Base-by-base conservation (phyloP, 2,888 invertebrate species). In the Mactromeris polynyma region DNA sequence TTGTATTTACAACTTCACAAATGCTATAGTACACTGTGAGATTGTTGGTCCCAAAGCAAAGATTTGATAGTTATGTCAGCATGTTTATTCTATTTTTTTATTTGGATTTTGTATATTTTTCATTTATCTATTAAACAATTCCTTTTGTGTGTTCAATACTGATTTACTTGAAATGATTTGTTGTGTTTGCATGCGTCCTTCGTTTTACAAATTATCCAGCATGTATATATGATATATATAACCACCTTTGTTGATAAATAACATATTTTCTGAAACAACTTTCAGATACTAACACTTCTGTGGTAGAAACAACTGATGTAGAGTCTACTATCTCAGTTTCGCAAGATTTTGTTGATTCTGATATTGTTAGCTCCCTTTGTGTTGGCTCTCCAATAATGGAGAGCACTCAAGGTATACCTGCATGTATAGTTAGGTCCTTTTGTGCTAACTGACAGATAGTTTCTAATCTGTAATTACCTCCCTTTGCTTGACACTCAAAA, bases 361-460 rank as follows among this genome's bases (percentile, higher is more conserved):
- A 88, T 33, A n/a, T 86, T 64, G 36, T 83, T 86, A 88, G 88
- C 80, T 88, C 89, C 89, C 84, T 90, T 81, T 79, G 82, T 82
- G 51, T 90, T 42, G 82, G 87, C 85, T 90, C 91, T 90, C 90
- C 87, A 46, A 77, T 92, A n/a, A 90, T 90, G 91, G 91, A 90
- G 87, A 92, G 90, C 79, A 92, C 91, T 42, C 89, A 92, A 92
- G 91, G 91, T 92, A 91, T 83, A 73, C 21, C 58, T 64, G 58
- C 58, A 64, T 64, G 58, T 64, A 64, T 64, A 73, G 73, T 36
- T 73, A 73, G 73, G 2, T 36, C 73, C 69, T 36, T 73, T 73
- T 73, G 73, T 73, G 73, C 73, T 73, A 73, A 73, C 73, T 36
- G 7, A 73, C 58, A 17, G 0, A 73, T 73, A 69, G 36, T 36